Evolutionary conservation across 2,113 vertebrate genomes (phyloP), one percentile per base, ranked within the genome.

Genomic region (Urocynchramus pylzowi): DNA sequence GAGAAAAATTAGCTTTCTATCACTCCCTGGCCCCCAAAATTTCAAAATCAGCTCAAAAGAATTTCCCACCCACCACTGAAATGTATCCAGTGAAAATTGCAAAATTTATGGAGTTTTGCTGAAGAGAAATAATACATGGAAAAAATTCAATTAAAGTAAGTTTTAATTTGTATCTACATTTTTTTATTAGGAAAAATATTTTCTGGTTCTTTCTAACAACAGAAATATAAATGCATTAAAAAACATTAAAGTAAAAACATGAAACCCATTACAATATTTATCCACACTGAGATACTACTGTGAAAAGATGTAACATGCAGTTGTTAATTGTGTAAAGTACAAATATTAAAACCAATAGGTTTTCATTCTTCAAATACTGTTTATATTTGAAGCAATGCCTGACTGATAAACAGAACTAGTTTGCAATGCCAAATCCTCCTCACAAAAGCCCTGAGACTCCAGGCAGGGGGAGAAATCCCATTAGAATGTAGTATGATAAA

Each of bases 331-430:
- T 28, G 21, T 57, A 47, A 64, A 45, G 22, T 68, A 84, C 27
- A 86, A 81, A 87, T 71, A 86, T 35, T 65, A 79, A 91, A 93
- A 67, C 24, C 57, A 87, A 83, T 11, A 80, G 44, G 54, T 35
- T 73, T 92, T 78, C 41, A 42, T 76, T 96, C 52, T 95, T 94
- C 57, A 74, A 35, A 91, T 39, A 84, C 28, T 77, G 61, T 63
- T 96, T 96, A 56, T 64, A 57, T 67, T 87, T 95, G 64, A 94
- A 92, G 49, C 94, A 97, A 96, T 82, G 91, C 50, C 78, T 44
- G 64, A 81, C 57, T 49, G 68, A 96, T 50, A 82, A 81, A 92
- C 57, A 70, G 20, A 89, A 94, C 14, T 5, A 3, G 26, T 44
- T 39, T 35, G 59, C 18, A 74, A 52, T 82, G 92, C 86, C 96